Percentiles rank a stretch among this genome's conserved stretches.
phyloP scores from a whole-genome alignment of 2,113 vertebrate genomes.

The Cephalopterus ornatus region DNA sequence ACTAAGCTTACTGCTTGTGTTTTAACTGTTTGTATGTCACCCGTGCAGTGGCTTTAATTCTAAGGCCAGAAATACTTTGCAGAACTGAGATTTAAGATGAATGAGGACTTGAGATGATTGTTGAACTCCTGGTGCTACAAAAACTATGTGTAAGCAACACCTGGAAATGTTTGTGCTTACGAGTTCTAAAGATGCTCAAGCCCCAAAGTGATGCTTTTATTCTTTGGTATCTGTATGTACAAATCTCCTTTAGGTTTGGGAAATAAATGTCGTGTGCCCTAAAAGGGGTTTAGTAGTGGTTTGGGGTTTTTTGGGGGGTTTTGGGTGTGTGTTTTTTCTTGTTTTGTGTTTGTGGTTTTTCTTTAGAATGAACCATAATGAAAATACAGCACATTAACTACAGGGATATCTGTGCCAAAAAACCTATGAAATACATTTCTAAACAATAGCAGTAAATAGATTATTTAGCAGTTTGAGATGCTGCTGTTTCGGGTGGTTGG shows the following conservation, averaged over 20 bases:
- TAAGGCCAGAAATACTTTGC: background rate
- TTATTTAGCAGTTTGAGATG: background rate
- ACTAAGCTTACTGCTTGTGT: background rate
- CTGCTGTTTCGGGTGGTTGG: background rate
- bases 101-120: background rate
- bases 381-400: background rate
- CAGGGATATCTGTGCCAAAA: background rate
- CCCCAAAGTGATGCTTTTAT: fast-evolving
- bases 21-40: background rate
- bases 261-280: background rate
- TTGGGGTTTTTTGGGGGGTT: background rate
- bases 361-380: background rate
- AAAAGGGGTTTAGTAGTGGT: background rate
- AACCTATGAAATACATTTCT: background rate
- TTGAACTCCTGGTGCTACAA: background rate
- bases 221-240: background rate
- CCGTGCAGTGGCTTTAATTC: background rate
- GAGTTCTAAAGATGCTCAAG: background rate
- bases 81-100: background rate
- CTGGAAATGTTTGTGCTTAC: background rate
- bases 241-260: background rate
- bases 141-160: background rate
- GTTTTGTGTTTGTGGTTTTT: background rate
- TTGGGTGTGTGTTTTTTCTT: no score
- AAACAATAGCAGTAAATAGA: background rate